These are phyloP conservation scores for Pelodiscus sinensis DNA, from an alignment of 2,113 vertebrate genomes.

Conservation along the genomic window DNA sequence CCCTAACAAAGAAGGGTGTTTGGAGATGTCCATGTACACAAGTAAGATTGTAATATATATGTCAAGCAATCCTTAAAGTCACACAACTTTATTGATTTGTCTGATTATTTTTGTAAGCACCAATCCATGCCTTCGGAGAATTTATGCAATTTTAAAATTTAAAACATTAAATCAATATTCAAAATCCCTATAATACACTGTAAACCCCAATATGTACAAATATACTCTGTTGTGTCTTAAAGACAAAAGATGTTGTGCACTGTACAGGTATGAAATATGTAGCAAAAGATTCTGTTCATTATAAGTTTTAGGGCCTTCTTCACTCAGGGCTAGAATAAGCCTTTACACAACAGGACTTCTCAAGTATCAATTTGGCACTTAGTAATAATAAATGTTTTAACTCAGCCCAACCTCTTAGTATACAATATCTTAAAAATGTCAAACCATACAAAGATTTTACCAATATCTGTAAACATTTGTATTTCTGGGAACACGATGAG, in stretches of 20 bases:
- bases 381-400: not conserved
- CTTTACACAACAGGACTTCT: not conserved
- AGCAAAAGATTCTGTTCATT: not conserved
- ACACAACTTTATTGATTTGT: not conserved
- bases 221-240: fast-evolving
- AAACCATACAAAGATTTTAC: slow-evolving; percentile 9
- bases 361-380: not conserved
- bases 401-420: not conserved
- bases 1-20: not conserved
- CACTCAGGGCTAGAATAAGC: fast-evolving
- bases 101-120: not conserved
- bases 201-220: fast-evolving
- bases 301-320: not conserved
- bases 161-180: not conserved
- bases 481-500: slow-evolving; percentile 37
- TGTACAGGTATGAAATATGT: not conserved
- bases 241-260: not conserved
- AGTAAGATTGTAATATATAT: not conserved
- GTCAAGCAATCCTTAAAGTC: not conserved
- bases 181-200: fast-evolving
- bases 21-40: not conserved
- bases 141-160: not conserved
- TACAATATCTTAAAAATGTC: not conserved
- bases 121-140: not conserved
- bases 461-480: slow-evolving; percentile 34